Evolutionary conservation across 2,888 invertebrate genomes (phyloP), one percentile per base, ranked within the genome.

Genomic region (Ormyrus thymus): DNA sequence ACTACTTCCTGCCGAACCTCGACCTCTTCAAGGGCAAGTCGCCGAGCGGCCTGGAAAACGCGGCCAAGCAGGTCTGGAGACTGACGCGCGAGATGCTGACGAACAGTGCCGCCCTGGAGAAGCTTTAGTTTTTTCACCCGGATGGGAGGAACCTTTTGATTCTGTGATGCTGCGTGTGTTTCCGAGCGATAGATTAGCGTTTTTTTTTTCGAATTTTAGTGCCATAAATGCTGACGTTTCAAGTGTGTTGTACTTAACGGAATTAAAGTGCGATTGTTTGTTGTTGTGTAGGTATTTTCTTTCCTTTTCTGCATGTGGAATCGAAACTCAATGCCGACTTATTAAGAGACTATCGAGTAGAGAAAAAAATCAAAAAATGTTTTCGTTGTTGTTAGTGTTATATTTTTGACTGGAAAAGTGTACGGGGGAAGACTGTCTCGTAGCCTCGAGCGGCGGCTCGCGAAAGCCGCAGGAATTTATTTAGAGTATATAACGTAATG

Each of bases 11-110:
- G 79, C 97, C 98, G 11, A 95, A 95, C 86, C 93, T 98, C 86
- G 98, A 98, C 90, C 92, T 98, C 82, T 97, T 98, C 91, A 96
- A 97, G 89, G 97, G 97, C 79, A 97, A 97, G 90, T 95, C 96
- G 50, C 95, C 96, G 79, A 95, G 95, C 86, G 95, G 96, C 2
- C 91, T 98, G 86, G 98, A 98, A 91, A 96, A 96, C 91, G 97
- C 97, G 7, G 96, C 97, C 69, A 97, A 97, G 91, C 96, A 97
- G 89, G 95, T 97, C 84, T 98, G 98, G 98, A 92, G 97, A 87
- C 93, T 98, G 77, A 96, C 97, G 10, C 91, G 98, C 78, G 97
- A 97, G 91, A 94, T 98, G 90, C 92, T 98, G 85, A 97, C 97
- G 82, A 97, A 97, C 91, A 95, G 96, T 76, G 93, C 96, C 86